phyloP scores from a whole-genome alignment of 2,888 invertebrate genomes.

The Drosophila conformis region DNA sequence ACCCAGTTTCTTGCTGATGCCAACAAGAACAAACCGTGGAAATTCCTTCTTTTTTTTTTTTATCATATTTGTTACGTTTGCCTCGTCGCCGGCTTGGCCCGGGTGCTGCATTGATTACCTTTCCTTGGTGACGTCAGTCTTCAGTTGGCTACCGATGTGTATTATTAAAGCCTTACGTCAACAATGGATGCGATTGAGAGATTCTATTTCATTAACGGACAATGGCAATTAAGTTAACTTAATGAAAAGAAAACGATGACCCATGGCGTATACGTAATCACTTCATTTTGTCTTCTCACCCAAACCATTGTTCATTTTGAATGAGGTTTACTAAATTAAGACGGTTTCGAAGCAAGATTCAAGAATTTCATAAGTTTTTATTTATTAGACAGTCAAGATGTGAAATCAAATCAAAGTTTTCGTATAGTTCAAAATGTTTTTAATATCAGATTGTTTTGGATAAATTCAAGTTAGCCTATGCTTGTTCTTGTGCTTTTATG shows the following conservation, averaged over 20 bases:
- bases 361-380: not conserved
- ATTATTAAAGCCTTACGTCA: constrained; percentile 33
- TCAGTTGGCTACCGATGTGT: constrained; percentile 8
- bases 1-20: constrained; percentile 60
- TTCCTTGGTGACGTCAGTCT: constrained; percentile 58
- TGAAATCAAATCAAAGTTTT: not conserved
- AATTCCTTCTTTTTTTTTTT: not conserved
- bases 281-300: not conserved
- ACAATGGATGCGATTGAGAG: constrained; percentile 13
- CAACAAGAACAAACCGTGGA: constrained; percentile 6
- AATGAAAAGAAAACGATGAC: constrained; percentile 58
- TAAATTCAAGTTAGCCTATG: not conserved
- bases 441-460: not conserved
- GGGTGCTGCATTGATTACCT: constrained; percentile 54
- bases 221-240: constrained; percentile 39
- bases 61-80: constrained; percentile 38
- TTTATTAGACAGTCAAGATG: not conserved
- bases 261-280: constrained; percentile 67
- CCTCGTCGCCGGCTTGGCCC: constrained; percentile 31
- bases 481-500: not conserved
- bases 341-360: not conserved
- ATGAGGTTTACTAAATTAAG: not conserved
- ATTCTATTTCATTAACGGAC: constrained; percentile 37
- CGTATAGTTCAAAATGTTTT: not conserved
- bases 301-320: not conserved